Evolutionary conservation across 1,140 invertebrate species (phyloP).

Genomic region (Drosophila novamexicana): DNA sequence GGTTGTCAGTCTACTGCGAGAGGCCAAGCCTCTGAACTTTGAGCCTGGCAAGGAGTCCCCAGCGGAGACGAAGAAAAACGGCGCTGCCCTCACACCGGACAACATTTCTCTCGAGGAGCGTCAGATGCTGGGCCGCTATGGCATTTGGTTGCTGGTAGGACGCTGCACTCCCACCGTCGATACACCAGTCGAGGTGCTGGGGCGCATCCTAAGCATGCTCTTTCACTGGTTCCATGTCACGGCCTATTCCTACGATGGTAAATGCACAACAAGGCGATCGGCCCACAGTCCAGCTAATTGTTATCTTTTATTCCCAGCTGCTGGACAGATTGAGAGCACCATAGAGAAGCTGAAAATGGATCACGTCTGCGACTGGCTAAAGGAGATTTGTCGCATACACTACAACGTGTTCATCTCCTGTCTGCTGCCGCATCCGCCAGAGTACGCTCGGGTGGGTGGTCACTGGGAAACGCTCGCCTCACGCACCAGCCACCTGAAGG

Average conservation of each 20-base stretch:
- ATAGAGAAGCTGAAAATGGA: slow-evolving; percentile 96
- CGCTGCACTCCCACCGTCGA: slow-evolving; percentile 94
- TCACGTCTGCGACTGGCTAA: slow-evolving; percentile 96
- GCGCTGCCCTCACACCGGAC: slow-evolving; percentile 82
- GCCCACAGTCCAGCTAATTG: not conserved
- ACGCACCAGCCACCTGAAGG: slow-evolving; percentile 96
- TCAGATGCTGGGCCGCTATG: slow-evolving; percentile 95
- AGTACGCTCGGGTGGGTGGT: slow-evolving; percentile 91
- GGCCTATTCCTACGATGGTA: slow-evolving; percentile 97
- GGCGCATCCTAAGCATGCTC: slow-evolving; percentile 96
- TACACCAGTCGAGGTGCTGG: slow-evolving; percentile 94
- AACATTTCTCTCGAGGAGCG: slow-evolving; percentile 91
- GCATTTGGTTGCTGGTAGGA: slow-evolving; percentile 98
- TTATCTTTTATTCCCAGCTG: slow-evolving; percentile 50
- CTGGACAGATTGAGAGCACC: slow-evolving; percentile 91
- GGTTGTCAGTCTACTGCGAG: slow-evolving; percentile 94
- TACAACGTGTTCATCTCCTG: slow-evolving; percentile 94
- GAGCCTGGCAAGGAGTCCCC: slow-evolving; percentile 85
- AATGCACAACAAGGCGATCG: not conserved
- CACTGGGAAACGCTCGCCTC: slow-evolving; percentile 97
- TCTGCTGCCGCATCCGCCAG: slow-evolving; percentile 91
- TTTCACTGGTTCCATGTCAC: slow-evolving; percentile 99
- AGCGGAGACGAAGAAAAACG: slow-evolving; percentile 73
- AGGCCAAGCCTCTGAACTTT: slow-evolving; percentile 90
- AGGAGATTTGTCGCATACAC: slow-evolving; percentile 92